Conservation (phyloP, 2,888 invertebrate species). For the Anticlea derivata region DNA sequence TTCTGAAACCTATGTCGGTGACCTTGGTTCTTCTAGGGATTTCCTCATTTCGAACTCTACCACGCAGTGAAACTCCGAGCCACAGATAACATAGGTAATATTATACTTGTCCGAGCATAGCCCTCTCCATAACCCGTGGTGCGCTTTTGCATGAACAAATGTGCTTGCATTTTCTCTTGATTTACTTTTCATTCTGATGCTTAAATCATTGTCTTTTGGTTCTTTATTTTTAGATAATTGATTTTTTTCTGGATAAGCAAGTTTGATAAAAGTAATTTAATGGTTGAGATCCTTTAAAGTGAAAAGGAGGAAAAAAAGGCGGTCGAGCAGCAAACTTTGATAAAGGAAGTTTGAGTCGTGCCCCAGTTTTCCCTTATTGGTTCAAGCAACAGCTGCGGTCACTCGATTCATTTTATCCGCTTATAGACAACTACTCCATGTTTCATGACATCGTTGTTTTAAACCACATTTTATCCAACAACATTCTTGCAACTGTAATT, state of each 20-base stretch:
- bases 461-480: background rate
- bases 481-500: background rate
- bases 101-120: no score
- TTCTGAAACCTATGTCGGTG: no score
- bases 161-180: no score
- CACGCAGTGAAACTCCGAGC: no score
- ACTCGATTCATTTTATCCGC: no score
- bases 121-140: no score
- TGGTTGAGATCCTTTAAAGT: background rate
- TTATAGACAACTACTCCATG: no score
- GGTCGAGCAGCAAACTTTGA: background rate
- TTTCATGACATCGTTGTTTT: background rate
- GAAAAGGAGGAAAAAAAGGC: background rate
- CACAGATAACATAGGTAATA: no score
- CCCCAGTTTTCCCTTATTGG: background rate
- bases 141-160: no score
- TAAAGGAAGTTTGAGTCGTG: constrained; percentile 6
- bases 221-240: background rate
- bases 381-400: background rate
- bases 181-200: no score
- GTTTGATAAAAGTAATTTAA: background rate
- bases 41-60: no score
- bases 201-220: background rate
- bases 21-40: no score
- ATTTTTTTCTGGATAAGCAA: background rate